A percentile compares a stretch with the other conserved stretches of the same genome.
phyloP scores from a whole-genome alignment of 2,113 vertebrate genomes.

The Centropus unirufus region DNA sequence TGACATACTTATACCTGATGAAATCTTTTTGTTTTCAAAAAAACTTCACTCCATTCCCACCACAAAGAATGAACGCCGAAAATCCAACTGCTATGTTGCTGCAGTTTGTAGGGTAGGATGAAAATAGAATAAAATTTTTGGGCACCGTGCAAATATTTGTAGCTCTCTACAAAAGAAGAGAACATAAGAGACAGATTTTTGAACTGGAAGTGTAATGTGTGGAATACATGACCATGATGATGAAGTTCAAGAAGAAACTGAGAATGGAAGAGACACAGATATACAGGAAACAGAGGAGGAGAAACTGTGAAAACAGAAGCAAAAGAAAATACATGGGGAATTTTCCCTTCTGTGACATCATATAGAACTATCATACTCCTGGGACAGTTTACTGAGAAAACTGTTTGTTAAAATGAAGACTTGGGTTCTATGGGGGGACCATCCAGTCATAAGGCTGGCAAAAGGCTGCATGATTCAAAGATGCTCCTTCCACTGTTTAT shows the following conservation, averaged over 20 bases:
- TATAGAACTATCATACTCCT: neutral
- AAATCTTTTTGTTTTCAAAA: neutral
- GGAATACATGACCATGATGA: neutral
- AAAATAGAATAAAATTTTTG: neutral
- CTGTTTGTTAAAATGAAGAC: neutral
- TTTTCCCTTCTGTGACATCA: neutral
- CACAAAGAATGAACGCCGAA: neutral
- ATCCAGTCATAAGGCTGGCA: neutral
- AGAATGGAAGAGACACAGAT: neutral
- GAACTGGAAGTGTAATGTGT: neutral
- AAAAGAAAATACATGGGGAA: neutral
- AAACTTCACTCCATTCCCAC: fast-evolving
- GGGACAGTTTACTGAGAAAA: neutral
- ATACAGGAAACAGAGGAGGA: neutral
- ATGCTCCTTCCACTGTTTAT: neutral
- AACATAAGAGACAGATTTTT: neutral
- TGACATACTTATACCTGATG: neutral
- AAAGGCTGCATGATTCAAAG: neutral
- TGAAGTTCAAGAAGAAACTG: neutral
- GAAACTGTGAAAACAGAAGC: slow-evolving; percentile 3
- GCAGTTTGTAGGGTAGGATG: neutral
- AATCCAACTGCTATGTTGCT: neutral
- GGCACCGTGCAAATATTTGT: neutral
- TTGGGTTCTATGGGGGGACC: neutral
- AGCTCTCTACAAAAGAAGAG: neutral